Base-by-base conservation (phyloP, 2,888 invertebrate species). In the Linnaemya vulpina region DNA sequence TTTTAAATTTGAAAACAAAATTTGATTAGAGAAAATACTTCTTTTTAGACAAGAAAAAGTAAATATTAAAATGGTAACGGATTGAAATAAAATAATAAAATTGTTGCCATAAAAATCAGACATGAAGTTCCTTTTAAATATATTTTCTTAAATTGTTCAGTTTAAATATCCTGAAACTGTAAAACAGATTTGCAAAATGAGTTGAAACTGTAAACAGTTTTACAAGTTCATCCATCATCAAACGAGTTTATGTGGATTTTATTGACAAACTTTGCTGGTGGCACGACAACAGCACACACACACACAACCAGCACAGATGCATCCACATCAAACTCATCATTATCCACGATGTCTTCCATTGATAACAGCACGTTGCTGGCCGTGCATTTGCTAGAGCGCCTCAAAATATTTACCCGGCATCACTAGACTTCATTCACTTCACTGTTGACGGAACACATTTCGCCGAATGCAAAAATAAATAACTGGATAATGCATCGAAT, bases 171-270 rank as follows among this genome's bases (percentile, higher is more conserved):
- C 25, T 40, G 11, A 53, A n/a, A 3, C n/a, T 1, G 62, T 20
- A 43, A 22, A 20, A 22, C 17, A 63, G 8, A 51, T 51, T 51
- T 0, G n/a, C 4, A 55, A 30, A 35, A 3, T 17, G 71, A 65
- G 25, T 49, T 49, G 20, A 43, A 58, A 67, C 30, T 58, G 73
- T 74, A 67, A 81, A 81, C 53, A 68, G 53, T 60, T 70, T 76
- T 55, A 74, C 53, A 77, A 63, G 73, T 70, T 74, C 81, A 84
- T 84, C 81, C 81, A 84, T 84, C 73, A 84, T 84, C 62, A 53
- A 65, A 81, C 46, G 40, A 68, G 46, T 76, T 73, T 67, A 73
- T 67, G 77, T 77, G 63, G 74, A 70, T 81, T 84, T 74, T 73
- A 77, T 73, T 77, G 81, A 62, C 68, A 81, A 58, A 43, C 60